A percentile compares a stretch with the other conserved stretches of the same genome.
phyloP scores from a whole-genome alignment of 2,113 vertebrate genomes.

The Heterochromis multidens region DNA sequence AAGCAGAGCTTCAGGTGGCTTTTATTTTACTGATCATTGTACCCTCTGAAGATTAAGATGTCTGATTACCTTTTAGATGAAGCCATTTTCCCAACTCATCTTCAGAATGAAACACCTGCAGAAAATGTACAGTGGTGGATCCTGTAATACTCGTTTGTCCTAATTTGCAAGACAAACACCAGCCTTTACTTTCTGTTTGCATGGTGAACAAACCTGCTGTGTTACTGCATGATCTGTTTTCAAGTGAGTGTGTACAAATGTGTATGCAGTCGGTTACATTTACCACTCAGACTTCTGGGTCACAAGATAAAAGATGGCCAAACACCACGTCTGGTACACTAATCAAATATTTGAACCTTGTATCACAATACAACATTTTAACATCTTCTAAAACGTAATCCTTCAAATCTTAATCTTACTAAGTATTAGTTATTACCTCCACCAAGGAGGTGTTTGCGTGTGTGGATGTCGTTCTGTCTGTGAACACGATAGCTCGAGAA shows the following conservation, averaged over 20 bases:
- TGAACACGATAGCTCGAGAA: background rate
- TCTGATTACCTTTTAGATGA: background rate
- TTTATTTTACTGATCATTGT: background rate
- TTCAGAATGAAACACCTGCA: background rate
- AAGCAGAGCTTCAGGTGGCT: background rate
- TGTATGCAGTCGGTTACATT: rapidly evolving
- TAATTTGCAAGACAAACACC: background rate
- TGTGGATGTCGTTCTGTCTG: no score
- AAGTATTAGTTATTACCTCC: background rate
- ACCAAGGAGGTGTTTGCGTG: no score
- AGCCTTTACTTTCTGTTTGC: background rate
- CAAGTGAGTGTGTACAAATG: no score
- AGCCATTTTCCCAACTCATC: background rate
- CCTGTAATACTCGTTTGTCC: background rate
- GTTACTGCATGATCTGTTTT: background rate
- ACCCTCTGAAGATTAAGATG: background rate
- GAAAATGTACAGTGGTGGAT: background rate
- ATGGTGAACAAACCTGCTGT: background rate
- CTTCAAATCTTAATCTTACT: background rate
- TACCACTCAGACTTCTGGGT: background rate
- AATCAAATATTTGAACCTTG: background rate
- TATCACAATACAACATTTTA: background rate
- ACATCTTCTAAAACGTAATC: background rate
- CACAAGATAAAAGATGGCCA: no score
- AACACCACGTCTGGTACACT: no score